Conservation (phyloP, 2,797 vertebrate genomes). For the Spatula versicolor region DNA sequence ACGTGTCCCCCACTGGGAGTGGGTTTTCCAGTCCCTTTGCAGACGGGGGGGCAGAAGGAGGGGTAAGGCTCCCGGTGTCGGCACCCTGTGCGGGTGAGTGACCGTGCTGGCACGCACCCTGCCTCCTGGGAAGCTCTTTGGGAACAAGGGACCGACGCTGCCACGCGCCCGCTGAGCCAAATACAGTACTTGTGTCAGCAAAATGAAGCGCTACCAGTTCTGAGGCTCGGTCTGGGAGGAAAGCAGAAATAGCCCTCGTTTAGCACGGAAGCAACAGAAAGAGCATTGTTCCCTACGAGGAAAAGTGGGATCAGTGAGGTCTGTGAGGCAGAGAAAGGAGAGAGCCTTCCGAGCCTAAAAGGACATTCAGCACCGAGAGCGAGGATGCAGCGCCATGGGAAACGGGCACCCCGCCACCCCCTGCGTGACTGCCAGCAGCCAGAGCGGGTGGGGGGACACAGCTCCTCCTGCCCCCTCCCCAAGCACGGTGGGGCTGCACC, state of each 20-base stretch:
- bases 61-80: background rate
- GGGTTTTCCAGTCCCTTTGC: background rate
- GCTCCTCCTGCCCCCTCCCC: background rate
- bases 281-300: background rate
- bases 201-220: background rate
- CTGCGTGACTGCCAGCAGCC: background rate
- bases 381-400: background rate
- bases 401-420: background rate
- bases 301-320: background rate
- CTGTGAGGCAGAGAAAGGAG: background rate
- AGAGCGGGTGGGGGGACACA: rapidly evolving
- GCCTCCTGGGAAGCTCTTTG: conserved; percentile 4
- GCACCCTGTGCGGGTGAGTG: background rate
- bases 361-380: background rate
- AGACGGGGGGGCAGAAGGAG: background rate
- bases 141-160: background rate
- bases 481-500: rapidly evolving
- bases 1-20: rapidly evolving
- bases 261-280: background rate
- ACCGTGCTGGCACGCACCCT: background rate
- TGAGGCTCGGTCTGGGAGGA: conserved; percentile 18
- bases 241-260: background rate
- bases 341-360: background rate
- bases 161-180: background rate
- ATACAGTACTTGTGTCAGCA: conserved; percentile 64